These are phyloP conservation scores for Sinosuthora webbiana DNA, from an alignment of 2,113 vertebrate species.

Conservation along the genomic window DNA sequence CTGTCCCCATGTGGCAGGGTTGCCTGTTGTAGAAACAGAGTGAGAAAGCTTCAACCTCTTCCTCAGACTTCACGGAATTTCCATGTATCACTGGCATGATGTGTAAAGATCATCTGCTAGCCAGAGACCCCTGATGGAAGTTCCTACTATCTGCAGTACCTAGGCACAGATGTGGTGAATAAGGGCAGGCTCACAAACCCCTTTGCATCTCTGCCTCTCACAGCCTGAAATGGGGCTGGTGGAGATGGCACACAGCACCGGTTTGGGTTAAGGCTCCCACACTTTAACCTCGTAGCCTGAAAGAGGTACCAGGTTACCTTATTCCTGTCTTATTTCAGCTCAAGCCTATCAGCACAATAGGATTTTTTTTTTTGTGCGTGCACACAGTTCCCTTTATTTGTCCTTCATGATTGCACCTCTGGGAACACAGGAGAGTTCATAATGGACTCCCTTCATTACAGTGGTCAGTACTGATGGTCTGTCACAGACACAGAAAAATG, in stretches of 20 bases:
- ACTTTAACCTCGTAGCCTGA: not conserved
- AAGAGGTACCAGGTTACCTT: not conserved
- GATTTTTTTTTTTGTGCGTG: not conserved
- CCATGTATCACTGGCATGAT: fast-evolving
- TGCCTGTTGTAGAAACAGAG: not conserved
- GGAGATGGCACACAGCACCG: not conserved
- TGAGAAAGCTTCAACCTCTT: not conserved
- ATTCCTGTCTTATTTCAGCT: not conserved
- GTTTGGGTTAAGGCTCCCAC: not conserved
- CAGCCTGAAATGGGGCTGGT: fast-evolving
- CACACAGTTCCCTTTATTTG: not conserved
- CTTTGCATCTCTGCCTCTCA: not conserved
- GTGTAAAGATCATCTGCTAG: conserved; percentile 15
- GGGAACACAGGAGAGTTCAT: not conserved
- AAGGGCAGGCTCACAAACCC: not conserved
- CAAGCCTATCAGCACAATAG: not conserved
- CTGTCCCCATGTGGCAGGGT: not conserved
- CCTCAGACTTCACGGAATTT: not conserved
- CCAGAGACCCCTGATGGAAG: conserved; percentile 62
- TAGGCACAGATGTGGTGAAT: not conserved
- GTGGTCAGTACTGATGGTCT: not conserved
- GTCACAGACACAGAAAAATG: not conserved
- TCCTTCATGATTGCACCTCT: not conserved
- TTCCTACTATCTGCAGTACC: conserved; percentile 30
- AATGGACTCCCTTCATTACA: not conserved